These are phyloP conservation scores for Phlogophora meticulosa DNA, from an alignment of 2,888 invertebrate species.

Conservation along the genomic window DNA sequence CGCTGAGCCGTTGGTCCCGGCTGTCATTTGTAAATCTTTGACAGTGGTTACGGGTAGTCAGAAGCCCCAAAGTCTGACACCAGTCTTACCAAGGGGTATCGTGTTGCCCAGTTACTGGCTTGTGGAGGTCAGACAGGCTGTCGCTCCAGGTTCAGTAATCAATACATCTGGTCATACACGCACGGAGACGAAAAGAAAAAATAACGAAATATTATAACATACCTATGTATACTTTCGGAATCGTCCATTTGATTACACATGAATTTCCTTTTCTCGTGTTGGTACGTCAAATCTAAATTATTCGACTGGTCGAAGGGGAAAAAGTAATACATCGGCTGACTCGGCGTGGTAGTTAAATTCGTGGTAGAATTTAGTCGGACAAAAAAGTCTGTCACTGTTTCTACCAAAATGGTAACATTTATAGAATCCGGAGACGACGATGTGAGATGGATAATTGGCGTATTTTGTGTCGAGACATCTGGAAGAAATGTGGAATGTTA, in stretches of 20 bases:
- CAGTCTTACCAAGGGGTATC: no score
- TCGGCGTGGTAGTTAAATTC: conserved; percentile 85
- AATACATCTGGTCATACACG: no score
- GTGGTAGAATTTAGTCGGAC: conserved; percentile 84
- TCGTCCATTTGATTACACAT: conserved; percentile 89
- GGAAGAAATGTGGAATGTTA: conserved; percentile 62
- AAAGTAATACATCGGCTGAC: conserved; percentile 89
- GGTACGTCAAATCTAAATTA: conserved; percentile 75
- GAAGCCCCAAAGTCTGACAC: no score
- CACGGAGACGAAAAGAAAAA: no score
- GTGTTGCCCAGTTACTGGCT: no score
- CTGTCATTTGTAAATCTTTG: no score
- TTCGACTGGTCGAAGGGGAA: conserved; percentile 87
- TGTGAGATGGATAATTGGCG: conserved; percentile 93
- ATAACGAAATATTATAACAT: no score
- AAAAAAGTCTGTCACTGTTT: conserved; percentile 92
- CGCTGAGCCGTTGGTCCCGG: no score
- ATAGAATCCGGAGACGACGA: conserved; percentile 92
- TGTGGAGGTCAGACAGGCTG: no score
- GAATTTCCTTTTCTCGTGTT: conserved; percentile 83
- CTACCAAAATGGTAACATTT: conserved; percentile 91
- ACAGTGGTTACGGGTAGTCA: no score
- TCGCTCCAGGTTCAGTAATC: no score
- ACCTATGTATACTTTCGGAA: conserved; percentile 62
- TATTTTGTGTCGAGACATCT: conserved; percentile 84